These are phyloP conservation scores for Charaxes varanes DNA, from an alignment of 1,140 invertebrate genomes.

Conservation along the genomic window DNA sequence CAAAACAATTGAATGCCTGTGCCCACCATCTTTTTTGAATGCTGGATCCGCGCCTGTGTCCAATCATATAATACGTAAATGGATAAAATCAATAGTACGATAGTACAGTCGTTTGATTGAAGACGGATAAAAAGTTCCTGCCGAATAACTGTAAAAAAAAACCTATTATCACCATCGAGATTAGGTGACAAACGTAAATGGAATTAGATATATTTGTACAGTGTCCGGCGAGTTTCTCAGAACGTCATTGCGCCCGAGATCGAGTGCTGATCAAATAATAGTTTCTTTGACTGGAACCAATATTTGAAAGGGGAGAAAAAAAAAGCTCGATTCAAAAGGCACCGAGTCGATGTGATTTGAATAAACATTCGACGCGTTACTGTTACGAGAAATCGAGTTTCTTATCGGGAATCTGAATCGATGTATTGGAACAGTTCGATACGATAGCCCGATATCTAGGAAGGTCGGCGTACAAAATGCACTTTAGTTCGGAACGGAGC, in stretches of 20 bases:
- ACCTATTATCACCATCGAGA: slow-evolving; percentile 6
- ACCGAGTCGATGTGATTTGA: slow-evolving; percentile 32
- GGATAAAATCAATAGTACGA: too few relatives aligned
- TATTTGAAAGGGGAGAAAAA: slow-evolving; percentile 32
- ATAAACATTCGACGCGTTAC: slow-evolving; percentile 29
- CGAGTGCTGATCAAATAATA: slow-evolving; percentile 37
- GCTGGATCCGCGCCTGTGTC: too few relatives aligned
- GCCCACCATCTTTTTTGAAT: too few relatives aligned
- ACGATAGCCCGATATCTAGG: slow-evolving; percentile 9
- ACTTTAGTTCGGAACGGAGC: slow-evolving; percentile 1
- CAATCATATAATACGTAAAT: too few relatives aligned
- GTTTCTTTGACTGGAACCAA: slow-evolving; percentile 28
- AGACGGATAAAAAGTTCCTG: too few relatives aligned
- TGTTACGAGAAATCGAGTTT: slow-evolving; percentile 23
- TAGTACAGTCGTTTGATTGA: too few relatives aligned
- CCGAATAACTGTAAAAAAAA: neutral
- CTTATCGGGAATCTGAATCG: slow-evolving; percentile 16
- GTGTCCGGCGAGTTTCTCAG: slow-evolving; percentile 20
- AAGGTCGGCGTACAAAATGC: slow-evolving; percentile 8
- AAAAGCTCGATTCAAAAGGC: slow-evolving; percentile 23
- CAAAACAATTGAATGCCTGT: too few relatives aligned
- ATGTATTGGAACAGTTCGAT: slow-evolving; percentile 15
- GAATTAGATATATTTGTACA: neutral
- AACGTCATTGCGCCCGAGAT: slow-evolving; percentile 28
- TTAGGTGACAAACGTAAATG: slow-evolving; percentile 5